These are phyloP conservation scores for Diglossa cyanea DNA, from an alignment of 2,797 vertebrate genomes.

Conservation along the genomic window DNA sequence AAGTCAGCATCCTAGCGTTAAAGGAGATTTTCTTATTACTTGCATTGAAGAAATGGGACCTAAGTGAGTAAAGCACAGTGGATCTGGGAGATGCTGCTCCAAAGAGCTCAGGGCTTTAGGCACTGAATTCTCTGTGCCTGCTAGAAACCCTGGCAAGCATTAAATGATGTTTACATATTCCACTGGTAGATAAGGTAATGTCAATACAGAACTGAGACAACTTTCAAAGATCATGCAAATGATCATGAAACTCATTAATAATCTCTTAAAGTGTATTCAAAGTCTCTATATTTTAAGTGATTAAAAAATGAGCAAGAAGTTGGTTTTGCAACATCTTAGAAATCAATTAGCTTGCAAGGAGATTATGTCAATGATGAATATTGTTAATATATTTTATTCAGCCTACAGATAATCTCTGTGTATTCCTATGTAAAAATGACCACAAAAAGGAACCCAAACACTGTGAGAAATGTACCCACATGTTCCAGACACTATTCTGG, in stretches of 20 bases:
- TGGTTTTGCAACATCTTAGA: neutral
- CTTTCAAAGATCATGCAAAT: neutral
- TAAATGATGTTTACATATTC: neutral
- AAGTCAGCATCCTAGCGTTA: neutral
- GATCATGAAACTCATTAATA: neutral
- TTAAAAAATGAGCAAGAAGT: neutral
- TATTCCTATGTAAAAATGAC: neutral
- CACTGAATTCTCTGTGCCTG: neutral
- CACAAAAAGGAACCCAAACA: neutral
- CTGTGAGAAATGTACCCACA: neutral
- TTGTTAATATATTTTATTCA: neutral
- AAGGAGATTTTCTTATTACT: neutral
- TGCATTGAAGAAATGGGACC: no score
- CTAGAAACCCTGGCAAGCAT: neutral
- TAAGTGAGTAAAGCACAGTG: neutral
- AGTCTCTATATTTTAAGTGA: neutral
- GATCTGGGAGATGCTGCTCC: neutral
- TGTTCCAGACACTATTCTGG: neutral
- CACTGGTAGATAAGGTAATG: neutral
- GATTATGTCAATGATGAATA: neutral
- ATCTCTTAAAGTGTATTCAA: neutral
- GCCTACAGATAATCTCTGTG: neutral
- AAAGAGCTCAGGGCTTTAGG: neutral
- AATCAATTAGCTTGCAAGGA: slow-evolving; percentile 13
- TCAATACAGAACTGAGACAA: neutral